Evolutionary conservation across 2,888 invertebrate species (phyloP).

Genomic region (Xestia ashworthii): DNA sequence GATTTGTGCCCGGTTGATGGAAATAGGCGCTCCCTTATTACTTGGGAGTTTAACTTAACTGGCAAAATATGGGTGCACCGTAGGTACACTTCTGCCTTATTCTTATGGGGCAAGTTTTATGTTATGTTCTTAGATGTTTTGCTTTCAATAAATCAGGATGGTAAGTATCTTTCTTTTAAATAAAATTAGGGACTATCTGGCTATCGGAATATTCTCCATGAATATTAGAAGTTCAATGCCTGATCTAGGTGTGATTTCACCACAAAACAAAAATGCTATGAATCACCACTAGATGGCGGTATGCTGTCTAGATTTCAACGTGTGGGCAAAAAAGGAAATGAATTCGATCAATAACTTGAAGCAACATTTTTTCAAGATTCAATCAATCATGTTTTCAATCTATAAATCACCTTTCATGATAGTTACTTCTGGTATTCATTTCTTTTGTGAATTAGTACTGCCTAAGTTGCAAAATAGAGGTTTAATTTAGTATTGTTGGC

Average conservation of each 20-base stretch:
- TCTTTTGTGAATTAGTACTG: not conserved
- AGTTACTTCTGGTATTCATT: not conserved
- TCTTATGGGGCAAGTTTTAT: no score
- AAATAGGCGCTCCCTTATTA: no score
- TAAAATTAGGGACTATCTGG: no score
- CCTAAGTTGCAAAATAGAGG: not conserved
- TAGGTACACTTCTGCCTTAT: no score
- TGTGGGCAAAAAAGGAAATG: slow-evolving; percentile 40
- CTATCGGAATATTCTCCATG: no score
- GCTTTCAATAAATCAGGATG: no score
- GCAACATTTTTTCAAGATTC: slow-evolving; percentile 30
- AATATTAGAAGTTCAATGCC: not conserved
- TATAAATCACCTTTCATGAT: slow-evolving; percentile 30
- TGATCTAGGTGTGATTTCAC: not conserved
- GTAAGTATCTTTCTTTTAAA: no score
- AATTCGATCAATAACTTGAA: slow-evolving; percentile 34
- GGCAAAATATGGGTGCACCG: no score
- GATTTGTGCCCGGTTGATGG: no score
- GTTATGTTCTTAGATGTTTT: no score
- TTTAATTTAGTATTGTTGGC: not conserved
- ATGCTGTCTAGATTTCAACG: not conserved
- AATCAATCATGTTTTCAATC: slow-evolving; percentile 31
- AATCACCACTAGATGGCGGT: slow-evolving; percentile 12
- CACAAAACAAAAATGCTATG: not conserved
- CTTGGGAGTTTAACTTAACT: no score